Base-by-base conservation (phyloP, 2,113 vertebrate species). In the Nanger granti region DNA sequence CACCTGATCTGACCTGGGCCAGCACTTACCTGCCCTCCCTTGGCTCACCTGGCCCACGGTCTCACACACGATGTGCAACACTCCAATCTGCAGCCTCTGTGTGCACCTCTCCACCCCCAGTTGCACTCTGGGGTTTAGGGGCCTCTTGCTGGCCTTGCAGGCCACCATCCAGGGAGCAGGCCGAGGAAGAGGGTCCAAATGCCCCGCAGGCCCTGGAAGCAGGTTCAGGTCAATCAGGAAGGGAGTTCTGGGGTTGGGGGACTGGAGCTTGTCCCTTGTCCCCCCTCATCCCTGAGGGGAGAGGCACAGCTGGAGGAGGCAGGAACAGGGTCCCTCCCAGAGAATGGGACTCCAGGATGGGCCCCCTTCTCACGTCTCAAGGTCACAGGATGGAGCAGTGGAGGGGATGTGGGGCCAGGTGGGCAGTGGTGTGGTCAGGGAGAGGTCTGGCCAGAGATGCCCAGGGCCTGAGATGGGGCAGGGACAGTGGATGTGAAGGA, bases 61-160 rank as follows among this genome's bases (percentile, higher is more conserved):
- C 29, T 55, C 62, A 44, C n/a, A n/a, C 24, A 34, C 0, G 0
- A 12, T 13, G 4, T 2, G 5, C 20, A 12, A 5, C 1, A 4
- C 41, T 8, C 41, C 41, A 80, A 28, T 41, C 10, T 76, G 26
- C 18, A 83, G 29, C 9, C 44, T 96, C 57, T 34, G 28, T n/a
- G 26, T 17, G 1, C 6, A 41, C 2, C 4, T 9, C 34, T 82
- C 55, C 26, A 9, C n/a, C 10, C 4, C 28, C 28, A 83, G 66
- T 6, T 64, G 8, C 37, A 17, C 2, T 0, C 52, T 6, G 15
- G 54, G 41, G 18, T 20, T 24, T 5, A 34, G 41, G 3, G 15
- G 5, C 4, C 6, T 2, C 57, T 7, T 11, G 3, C 44, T 17
- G 37, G 20, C 49, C 3, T 1, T 14, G 76, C 0, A 1, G 10